Base-by-base conservation (phyloP, 2,888 invertebrate species). In the Heliconius ismenius region DNA sequence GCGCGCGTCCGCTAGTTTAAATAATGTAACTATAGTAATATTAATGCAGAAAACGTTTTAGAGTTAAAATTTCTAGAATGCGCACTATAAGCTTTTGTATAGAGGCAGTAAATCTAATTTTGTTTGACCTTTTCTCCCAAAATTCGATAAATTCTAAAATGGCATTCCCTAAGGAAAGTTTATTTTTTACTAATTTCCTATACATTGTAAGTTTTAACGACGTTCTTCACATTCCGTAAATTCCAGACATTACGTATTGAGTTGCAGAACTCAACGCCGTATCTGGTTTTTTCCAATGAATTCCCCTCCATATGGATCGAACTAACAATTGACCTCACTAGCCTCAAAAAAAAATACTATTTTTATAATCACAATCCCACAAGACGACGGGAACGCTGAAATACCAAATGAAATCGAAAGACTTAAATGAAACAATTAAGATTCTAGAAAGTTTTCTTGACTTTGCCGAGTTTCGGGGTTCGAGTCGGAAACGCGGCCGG, bases 401-500 rank as follows among this genome's bases (percentile, higher is more conserved):
- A 76, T 80, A 81, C 78, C 81, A 80, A 82, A 80, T 79, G 81
- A 79, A 82, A 81, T 79, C 78, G 79, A 76, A 77, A 78, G 76
- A 81, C 77, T 83, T 82, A 83, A 84, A 83, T 83, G 83, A 85
- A 86, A 86, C 86, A 87, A 88, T 88, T 88, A 87, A 86, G 83
- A 85, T 84, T 85, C 83, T 83, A 82, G 79, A 80, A 84, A 86
- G 83, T 85, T 84, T 85, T 76, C 77, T 84, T 82, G 85, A 87
- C 83, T 87, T 86, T 79, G 77, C 81, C 74, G 80, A 81, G 81
- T 82, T 81, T 73, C 63, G 79, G 80, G 81, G 79, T 78, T 79
- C 80, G 79, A 80, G 79, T 76, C 78, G 75, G 76, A 74, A 79
- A 81, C 79, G 78, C 76, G 76, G 72, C 75, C 77, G 79, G 78